Conservation (phyloP, 2,113 vertebrate species). For the Strigops habroptila region DNA sequence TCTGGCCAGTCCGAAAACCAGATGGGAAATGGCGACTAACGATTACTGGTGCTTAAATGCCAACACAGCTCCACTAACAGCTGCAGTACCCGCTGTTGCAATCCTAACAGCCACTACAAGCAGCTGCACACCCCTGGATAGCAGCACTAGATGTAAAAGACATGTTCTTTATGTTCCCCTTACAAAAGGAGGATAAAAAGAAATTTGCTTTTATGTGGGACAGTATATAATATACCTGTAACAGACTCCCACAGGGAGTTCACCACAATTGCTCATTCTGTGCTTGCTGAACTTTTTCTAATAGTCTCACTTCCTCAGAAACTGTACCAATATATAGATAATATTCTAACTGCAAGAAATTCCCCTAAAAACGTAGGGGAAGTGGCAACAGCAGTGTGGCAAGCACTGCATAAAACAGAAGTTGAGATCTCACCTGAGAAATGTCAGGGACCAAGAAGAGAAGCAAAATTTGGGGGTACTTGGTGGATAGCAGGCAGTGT, state of each 20-base stretch:
- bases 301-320: neutral
- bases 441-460: neutral
- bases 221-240: neutral
- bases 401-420: neutral
- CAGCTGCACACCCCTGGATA: neutral
- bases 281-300: neutral
- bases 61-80: neutral
- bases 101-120: neutral
- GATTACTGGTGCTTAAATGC: neutral
- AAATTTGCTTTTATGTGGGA: neutral
- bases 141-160: neutral
- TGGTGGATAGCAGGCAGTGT: neutral
- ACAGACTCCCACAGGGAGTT: neutral
- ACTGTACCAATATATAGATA: neutral
- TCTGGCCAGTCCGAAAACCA: neutral
- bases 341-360: neutral
- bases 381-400: neutral
- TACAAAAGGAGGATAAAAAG: neutral
- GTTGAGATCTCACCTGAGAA: neutral
- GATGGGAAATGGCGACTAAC: neutral
- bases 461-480: neutral
- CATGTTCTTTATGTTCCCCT: neutral
- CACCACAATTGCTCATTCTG: neutral
- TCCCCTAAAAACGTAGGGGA: neutral
- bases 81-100: neutral